Evolutionary conservation across 2,888 invertebrate species (phyloP).

Genomic region (Synanthedon andrenaeformis): DNA sequence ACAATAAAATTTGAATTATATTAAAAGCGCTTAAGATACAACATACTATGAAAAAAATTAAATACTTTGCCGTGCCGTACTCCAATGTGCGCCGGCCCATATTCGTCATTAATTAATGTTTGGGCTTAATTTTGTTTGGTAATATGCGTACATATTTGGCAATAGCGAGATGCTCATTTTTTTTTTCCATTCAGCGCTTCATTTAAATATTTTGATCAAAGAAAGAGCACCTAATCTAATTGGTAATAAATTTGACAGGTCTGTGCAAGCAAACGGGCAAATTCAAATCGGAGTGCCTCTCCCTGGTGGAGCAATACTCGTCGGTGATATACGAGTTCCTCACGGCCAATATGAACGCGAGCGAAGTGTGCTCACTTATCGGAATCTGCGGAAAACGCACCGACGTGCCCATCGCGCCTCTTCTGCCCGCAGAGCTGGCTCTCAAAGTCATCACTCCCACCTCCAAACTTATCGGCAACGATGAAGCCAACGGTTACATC

Average conservation of each 20-base stretch:
- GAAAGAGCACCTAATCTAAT: too few relatives aligned
- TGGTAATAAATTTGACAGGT: slow-evolving; percentile 35
- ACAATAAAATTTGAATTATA: too few relatives aligned
- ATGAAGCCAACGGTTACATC: slow-evolving; percentile 42
- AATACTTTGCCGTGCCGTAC: too few relatives aligned
- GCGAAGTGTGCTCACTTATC: slow-evolving; percentile 76
- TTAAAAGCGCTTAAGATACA: too few relatives aligned
- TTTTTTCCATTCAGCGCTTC: too few relatives aligned
- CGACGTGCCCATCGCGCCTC: slow-evolving; percentile 68
- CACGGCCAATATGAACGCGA: slow-evolving; percentile 75
- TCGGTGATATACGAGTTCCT: slow-evolving; percentile 78
- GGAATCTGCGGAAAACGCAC: slow-evolving; percentile 72
- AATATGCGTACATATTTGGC: too few relatives aligned
- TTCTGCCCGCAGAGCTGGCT: slow-evolving; percentile 66
- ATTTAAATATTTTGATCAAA: too few relatives aligned
- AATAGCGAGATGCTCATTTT: too few relatives aligned
- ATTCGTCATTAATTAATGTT: too few relatives aligned
- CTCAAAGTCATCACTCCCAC: slow-evolving; percentile 26
- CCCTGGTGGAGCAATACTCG: slow-evolving; percentile 84
- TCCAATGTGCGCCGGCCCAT: too few relatives aligned
- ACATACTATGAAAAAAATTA: too few relatives aligned
- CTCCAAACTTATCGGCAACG: slow-evolving; percentile 35
- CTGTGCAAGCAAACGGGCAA: slow-evolving; percentile 83
- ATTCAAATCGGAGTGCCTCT: slow-evolving; percentile 80
- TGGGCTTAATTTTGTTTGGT: too few relatives aligned